Evolutionary conservation across 1,140 invertebrate species (phyloP), one percentile per base, ranked within the genome.

Genomic region (Glomeris maerens): DNA sequence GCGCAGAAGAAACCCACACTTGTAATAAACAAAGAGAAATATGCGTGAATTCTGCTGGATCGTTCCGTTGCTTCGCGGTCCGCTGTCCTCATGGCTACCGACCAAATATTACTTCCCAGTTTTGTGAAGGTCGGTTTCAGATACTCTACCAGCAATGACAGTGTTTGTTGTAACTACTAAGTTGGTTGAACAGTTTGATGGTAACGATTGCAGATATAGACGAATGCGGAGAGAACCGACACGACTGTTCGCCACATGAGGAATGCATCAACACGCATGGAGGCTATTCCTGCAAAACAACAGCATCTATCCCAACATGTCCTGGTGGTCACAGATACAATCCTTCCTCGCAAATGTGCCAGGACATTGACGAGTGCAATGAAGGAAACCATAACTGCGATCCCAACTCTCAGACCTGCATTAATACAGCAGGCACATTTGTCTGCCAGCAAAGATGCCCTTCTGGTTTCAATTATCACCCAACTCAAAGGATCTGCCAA

Each of bases 291-390:
- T 78, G 75, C 31, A 36, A n/a, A n/a, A n/a, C n/a, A n/a, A n/a
- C n/a, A n/a, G n/a, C 22, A 45, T 46, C 28, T 26, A 21, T 22
- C 17, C 25, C 25, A 46, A 20, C 25, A 27, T 42, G 45, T 25
- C 4, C 45, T 4, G 5, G 4, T 27, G 45, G 45, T 5, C 29
- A 46, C 22, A 23, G 29, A 5, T 25, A 29, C 4, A 31, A 46
- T 27, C 45, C 45, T 25, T n/a, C 17, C 36, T 22, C 3, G 47
- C 7, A 42, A 13, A 5, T 50, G 49, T 50, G 49, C 50, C 14
- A 44, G 55, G 79, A 83, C 66, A 71, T 82, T 17, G 78, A 85
- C 56, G 83, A 85, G 65, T 85, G 83, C 56, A 56, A 65, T 1
- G 66, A 71, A 46, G 66, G 70, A 3, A 63, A 64, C 20, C 68